A percentile compares a stretch with the other conserved stretches of the same genome.
These are phyloP conservation scores for Corythornis madagascariensis DNA, from an alignment of 2,113 vertebrate genomes.

Conservation along the genomic window DNA sequence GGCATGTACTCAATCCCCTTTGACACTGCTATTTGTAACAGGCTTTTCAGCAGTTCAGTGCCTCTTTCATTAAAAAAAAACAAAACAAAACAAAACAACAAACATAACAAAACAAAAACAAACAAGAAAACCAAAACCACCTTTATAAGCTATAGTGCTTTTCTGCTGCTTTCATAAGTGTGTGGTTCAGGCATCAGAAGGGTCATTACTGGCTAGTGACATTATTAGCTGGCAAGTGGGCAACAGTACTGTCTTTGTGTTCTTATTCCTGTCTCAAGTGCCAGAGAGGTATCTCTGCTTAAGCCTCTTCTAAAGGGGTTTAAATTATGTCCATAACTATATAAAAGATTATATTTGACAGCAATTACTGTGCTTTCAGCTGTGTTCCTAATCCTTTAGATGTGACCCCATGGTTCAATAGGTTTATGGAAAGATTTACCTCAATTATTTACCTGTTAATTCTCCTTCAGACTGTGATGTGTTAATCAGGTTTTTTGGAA, in stretches of 20 bases:
- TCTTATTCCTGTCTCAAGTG: not conserved
- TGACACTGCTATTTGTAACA: not conserved
- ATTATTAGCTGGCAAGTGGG: not conserved
- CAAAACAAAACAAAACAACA: no score
- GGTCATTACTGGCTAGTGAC: not conserved
- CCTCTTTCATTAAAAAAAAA: not conserved
- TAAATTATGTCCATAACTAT: not conserved
- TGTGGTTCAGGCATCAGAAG: not conserved
- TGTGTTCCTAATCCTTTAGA: not conserved
- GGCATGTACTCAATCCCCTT: not conserved
- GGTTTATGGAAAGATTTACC: not conserved
- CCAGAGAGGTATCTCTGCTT: not conserved
- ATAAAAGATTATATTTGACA: conserved; percentile 1
- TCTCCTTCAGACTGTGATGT: not conserved
- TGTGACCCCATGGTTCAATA: not conserved
- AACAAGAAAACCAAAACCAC: not conserved
- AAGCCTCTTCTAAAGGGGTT: not conserved
- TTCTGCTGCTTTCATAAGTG: not conserved
- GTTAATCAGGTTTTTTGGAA: not conserved
- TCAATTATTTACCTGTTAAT: not conserved
- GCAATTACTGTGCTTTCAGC: not conserved
- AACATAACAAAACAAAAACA: no score
- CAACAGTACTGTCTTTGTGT: not conserved
- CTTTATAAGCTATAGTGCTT: not conserved
- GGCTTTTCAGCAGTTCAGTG: not conserved